Base-by-base conservation (phyloP, 2,797 vertebrate species). In the Lithobates pipiens region DNA sequence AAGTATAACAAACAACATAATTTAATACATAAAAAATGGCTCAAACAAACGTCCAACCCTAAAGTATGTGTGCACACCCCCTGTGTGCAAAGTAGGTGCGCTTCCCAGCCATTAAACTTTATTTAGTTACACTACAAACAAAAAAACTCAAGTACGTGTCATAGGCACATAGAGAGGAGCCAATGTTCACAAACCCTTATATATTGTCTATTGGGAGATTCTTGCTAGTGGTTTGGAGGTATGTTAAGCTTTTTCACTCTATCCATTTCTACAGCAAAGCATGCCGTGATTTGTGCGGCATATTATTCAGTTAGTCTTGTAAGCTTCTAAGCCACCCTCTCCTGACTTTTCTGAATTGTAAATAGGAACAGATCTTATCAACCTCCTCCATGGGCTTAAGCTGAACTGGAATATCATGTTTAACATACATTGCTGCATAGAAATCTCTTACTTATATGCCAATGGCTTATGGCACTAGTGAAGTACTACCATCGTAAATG, bases 301-400 rank as follows among this genome's bases (percentile, higher is more conserved):
- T 75, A 74, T 82, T 82, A 76, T 79, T 86, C 42, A 79, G 57
- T 63, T 29, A 2, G 27, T 65, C 74, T 72, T 63, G 29, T 44
- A 34, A 70, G 67, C 27, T 72, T 63, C 39, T 44, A 34, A 70
- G 67, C 27, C 76, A 25, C 68, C 77, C 76, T 71, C 69, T 32
- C 63, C 25, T 86, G 85, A 73, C 80, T 78, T 78, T 57, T 82
- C 34, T 65, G 57, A 83, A 83, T 69, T 68, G 67, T 82, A 86
- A 83, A 82, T 73, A 74, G 67, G 69, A 77, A 67, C 29, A 73
- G 57, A 78, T 86, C 77, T 78, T 78, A 78, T 72, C 80, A 77
- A 78, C 70, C 44, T 81, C 70, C 36, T 72, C 73, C 63, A 63
- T 74, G 65, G 75, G 54, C 70, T 79, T 73, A 85, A 65, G 54